These are phyloP conservation scores for Phasianus colchicus DNA, from an alignment of 2,113 vertebrate genomes.

Conservation along the genomic window DNA sequence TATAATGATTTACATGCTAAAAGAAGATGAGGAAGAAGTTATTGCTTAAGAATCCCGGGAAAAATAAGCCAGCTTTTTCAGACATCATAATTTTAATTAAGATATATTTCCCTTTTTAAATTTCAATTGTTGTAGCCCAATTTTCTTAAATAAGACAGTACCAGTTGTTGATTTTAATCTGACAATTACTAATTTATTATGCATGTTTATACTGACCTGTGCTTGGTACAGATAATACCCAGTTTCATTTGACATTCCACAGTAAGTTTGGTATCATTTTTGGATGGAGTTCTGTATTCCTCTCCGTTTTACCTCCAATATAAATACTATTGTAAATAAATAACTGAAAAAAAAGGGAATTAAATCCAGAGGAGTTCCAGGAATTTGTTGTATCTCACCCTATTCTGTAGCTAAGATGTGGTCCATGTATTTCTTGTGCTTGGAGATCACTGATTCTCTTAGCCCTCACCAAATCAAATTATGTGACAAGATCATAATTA, in stretches of 20 bases:
- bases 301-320: not conserved
- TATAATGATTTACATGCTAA: not conserved
- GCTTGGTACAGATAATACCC: not conserved
- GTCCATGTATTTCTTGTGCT: not conserved
- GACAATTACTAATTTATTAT: not conserved
- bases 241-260: not conserved
- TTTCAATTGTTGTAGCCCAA: not conserved
- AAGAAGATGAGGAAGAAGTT: not conserved
- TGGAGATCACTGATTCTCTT: not conserved
- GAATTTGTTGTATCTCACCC: not conserved
- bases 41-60: not conserved
- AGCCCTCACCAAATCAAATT: not conserved
- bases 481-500: not conserved
- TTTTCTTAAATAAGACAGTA: not conserved
- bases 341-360: not conserved
- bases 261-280: not conserved
- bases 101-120: not conserved
- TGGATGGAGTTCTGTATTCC: not conserved
- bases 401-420: not conserved
- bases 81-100: not conserved
- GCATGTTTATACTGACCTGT: not conserved
- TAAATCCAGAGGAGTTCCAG: not conserved
- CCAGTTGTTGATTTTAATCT: not conserved
- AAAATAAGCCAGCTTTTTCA: not conserved
- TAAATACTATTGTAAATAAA: not conserved